Evolutionary conservation across 2,113 vertebrate genomes (phyloP).

Genomic region (Ovibos moschatus): DNA sequence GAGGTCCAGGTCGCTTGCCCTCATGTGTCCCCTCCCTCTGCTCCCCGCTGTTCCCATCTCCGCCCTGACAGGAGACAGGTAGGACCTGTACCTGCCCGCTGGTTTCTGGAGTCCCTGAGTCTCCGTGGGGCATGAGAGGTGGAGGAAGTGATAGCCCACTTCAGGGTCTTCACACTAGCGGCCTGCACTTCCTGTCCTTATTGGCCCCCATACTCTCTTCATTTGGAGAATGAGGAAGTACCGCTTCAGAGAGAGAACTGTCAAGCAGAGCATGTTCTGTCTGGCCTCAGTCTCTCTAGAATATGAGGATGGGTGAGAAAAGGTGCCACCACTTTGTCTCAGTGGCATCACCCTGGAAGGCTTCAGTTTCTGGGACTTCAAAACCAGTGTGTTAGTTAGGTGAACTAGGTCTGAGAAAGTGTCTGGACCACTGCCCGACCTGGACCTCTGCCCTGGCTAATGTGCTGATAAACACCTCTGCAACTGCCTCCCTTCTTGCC

Average conservation of each 20-base stretch:
- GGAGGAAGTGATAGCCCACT: neutral
- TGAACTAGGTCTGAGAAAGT: neutral
- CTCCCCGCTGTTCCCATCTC: fast-evolving
- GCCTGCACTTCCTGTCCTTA: neutral
- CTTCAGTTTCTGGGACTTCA: neutral
- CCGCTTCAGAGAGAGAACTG: neutral
- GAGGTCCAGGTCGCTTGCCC: neutral
- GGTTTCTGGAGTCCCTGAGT: neutral
- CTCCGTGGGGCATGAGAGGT: too few species aligned
- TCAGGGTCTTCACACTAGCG: fast-evolving
- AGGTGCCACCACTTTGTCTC: too few species aligned
- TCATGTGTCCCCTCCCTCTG: neutral
- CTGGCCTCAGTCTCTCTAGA: neutral
- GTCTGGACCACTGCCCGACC: neutral
- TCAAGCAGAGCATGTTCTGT: neutral
- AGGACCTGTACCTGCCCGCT: fast-evolving
- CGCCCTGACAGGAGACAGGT: fast-evolving
- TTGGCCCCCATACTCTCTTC: neutral
- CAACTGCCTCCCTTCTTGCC: neutral
- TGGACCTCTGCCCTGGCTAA: neutral
- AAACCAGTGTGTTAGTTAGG: neutral
- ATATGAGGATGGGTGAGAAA: neutral
- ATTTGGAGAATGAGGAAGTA: neutral
- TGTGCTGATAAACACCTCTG: neutral
- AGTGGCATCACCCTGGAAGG: neutral